Evolutionary conservation across 2,113 vertebrate species (phyloP).

Genomic region (Thomomys bottae): DNA sequence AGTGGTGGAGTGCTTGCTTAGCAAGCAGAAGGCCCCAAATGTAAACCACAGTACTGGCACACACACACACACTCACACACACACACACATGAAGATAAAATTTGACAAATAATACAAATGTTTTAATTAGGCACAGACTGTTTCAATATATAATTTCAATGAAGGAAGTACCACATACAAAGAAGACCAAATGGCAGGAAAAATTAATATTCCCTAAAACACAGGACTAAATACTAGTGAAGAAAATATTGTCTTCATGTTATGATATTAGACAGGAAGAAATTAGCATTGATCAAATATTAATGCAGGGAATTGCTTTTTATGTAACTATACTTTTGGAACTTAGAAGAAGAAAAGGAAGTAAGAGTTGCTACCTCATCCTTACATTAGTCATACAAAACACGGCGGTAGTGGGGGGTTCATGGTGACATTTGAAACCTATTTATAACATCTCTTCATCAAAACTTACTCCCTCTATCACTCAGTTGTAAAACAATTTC

Average conservation of each 20-base stretch:
- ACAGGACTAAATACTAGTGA: slow-evolving; percentile 18
- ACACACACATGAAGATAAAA: no score
- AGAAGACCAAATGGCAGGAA: slow-evolving; percentile 22
- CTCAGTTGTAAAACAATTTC: no score
- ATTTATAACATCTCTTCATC: no score
- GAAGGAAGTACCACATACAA: slow-evolving; percentile 17
- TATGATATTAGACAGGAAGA: slow-evolving; percentile 48
- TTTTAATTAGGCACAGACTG: background rate
- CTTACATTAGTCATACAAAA: no score
- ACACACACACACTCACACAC: no score
- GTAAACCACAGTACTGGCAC: no score
- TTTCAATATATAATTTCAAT: slow-evolving; percentile 23
- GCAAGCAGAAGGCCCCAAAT: no score
- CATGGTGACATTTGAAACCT: no score
- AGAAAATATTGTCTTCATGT: slow-evolving; percentile 32
- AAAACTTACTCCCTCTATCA: no score
- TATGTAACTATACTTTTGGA: background rate
- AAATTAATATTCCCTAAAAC: slow-evolving; percentile 53
- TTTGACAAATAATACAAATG: no score
- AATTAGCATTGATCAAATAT: slow-evolving; percentile 4
- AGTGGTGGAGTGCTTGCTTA: no score
- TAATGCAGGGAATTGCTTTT: slow-evolving; percentile 30
- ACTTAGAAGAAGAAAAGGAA: slow-evolving; percentile 27
- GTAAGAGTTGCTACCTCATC: background rate
- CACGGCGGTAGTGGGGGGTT: no score